Base-by-base conservation (phyloP, 2,797 vertebrate species). In the Delichon dasypus region DNA sequence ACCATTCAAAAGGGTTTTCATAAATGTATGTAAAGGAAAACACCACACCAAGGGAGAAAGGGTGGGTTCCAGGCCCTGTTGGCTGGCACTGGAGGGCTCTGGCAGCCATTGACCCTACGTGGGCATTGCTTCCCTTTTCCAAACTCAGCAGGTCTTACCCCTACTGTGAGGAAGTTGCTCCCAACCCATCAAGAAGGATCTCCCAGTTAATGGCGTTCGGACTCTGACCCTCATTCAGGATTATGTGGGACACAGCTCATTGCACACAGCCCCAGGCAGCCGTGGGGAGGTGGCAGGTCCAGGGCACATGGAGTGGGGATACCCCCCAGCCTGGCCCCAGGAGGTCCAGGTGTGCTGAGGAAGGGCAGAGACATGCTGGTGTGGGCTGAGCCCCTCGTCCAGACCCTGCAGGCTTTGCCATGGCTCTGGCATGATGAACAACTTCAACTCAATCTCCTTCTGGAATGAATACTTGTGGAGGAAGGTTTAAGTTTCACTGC, bases 251-350 rank as follows among this genome's bases (percentile, higher is more conserved):
- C 7, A 13, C 53, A 67, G 44, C 27, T 57, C 0, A 0, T 23
- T 18, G 48, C 25, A 25, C 10, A 5, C 29, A 72, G 61, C 36
- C 20, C 48, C 68, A 38, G 26, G 60, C 25, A 22, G 21, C 18
- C 27, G 11, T 0, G 0, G 60, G 34, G 27, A 57, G 20, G 27
- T 47, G 54, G 23, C 16, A 83, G 23, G 14, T 51, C 54, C 36
- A 32, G 54, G 36, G 5, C 4, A 22, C 9, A 1, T 9, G 29
- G 26, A 7, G 18, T 2, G 1, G 38, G 16, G n/a, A 5, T 27
- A 22, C 8, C 9, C 12, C 29, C 14, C 12, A 79, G 22, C 17
- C 30, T 40, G 6, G 20, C 1, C 27, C 40, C 36, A 36, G 34
- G 38, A 62, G 38, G 26, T 40, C 7, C 27, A 45, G 54, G 25